phyloP scores from a whole-genome alignment of 2,888 invertebrate genomes.

The Phortica magna region DNA sequence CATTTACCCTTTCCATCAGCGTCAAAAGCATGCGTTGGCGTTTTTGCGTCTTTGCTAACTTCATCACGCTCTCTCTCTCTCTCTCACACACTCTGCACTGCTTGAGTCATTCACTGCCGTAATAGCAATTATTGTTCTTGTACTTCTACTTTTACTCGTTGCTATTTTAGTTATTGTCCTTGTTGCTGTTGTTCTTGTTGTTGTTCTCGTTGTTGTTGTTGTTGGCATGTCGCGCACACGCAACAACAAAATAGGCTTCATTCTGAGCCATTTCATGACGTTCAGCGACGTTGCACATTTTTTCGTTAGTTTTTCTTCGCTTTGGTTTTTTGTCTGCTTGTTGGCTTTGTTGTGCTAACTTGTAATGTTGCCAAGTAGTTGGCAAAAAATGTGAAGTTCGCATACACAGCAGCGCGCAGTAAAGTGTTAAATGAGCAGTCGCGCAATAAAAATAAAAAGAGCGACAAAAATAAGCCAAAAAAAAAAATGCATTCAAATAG shows the following conservation, averaged over 20 bases:
- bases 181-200: constrained; percentile 22
- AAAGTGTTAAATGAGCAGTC: constrained; percentile 31
- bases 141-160: not conserved
- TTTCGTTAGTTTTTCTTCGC: constrained; percentile 1
- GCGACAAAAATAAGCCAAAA: not conserved
- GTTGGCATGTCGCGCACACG: not conserved
- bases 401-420: constrained; percentile 13
- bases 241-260: constrained; percentile 24
- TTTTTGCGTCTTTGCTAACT: constrained; percentile 40
- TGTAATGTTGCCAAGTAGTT: constrained; percentile 27
- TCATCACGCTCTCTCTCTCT: not conserved
- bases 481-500: not conserved
- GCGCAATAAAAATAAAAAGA: not conserved
- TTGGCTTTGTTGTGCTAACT: not conserved
- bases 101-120: constrained; percentile 21
- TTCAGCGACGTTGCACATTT: constrained; percentile 8
- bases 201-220: constrained; percentile 8
- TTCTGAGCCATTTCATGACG: constrained; percentile 10
- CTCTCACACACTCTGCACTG: not conserved
- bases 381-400: not conserved
- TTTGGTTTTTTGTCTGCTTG: not conserved
- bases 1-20: not conserved
- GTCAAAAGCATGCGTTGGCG: constrained; percentile 61
- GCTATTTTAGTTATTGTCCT: constrained; percentile 35
- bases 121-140: constrained; percentile 34